Conservation (phyloP, 2,113 vertebrate genomes). For the Gallinago jamesoni region DNA sequence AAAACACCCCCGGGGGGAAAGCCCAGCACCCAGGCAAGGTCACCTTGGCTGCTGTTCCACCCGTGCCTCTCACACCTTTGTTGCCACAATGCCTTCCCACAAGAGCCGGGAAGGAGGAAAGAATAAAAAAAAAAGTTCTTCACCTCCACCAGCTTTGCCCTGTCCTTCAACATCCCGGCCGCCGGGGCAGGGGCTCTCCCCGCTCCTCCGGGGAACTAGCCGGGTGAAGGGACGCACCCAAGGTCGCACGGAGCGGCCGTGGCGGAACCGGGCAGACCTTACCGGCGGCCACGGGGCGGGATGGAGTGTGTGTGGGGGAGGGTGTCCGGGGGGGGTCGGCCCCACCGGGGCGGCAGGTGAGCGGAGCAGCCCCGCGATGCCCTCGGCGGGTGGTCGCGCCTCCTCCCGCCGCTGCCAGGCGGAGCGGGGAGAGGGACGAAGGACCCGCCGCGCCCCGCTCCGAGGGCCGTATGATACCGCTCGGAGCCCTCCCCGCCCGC, state of each 20-base stretch:
- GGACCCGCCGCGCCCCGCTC: background rate
- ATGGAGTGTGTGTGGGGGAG: background rate
- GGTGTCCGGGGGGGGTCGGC: background rate
- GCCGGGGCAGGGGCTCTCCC: background rate
- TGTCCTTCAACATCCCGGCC: background rate
- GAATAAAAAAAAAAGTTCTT: background rate
- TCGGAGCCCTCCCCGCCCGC: background rate
- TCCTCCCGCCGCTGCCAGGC: background rate
- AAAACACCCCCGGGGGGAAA: background rate
- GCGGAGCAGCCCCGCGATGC: background rate
- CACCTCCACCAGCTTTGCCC: background rate
- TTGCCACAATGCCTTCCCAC: background rate
- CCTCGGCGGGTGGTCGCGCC: background rate
- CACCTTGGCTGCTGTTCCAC: conserved; percentile 43
- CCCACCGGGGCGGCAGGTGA: background rate
- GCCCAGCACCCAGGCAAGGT: conserved; percentile 36
- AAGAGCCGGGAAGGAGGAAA: background rate
- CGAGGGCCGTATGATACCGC: no score
- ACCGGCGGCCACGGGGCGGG: background rate
- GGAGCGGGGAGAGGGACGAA: background rate
- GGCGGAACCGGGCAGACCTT: background rate
- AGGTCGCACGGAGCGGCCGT: background rate
- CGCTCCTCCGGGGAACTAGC: background rate
- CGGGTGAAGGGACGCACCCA: background rate
- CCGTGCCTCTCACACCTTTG: background rate